Base-by-base conservation (phyloP, 2,888 invertebrate species). In the Autographa gamma region DNA sequence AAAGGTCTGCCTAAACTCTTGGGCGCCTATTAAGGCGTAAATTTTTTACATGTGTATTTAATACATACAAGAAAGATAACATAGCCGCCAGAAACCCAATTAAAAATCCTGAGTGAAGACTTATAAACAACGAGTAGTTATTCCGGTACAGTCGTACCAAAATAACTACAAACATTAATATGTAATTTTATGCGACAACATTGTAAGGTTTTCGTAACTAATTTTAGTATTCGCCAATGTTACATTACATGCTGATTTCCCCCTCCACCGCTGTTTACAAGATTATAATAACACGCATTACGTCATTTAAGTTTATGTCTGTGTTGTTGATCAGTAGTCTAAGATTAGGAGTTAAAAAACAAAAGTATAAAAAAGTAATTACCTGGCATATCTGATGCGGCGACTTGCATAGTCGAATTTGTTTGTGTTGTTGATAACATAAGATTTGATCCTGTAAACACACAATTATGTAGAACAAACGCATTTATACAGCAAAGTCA, bases 401-500 rank as follows among this genome's bases (percentile, higher is more conserved):
- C 60, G 56, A 79, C 71, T 76, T 84, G 85, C 61, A 74, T 80
- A 16, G 86, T 76, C 58, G 71, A 81, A 69, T 68, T 85, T 18
- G 82, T 76, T 77, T 83, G 88, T 54, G 86, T 81, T 71, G 79
- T 87, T 68, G 89, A 73, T 71, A 89, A 68, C 84, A 87, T 86
- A 69, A 87, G 79, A 79, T 85, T 88, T 63, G 90, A 79, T 81
- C 92, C 92, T 92, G 83, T 38, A 83, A 88, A 75, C 63, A 73
- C 11, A 74, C 19, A 63, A 19, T 58, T 8, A 38, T 38, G 34
- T 34, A 3, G 34, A 6, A 34, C 34, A 34, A 6, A 34, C 34
- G 6, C 9, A 34, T 11, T 11, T 11, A 32, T 18, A n/a, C 31
- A 69, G 9, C 48, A 56, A 18, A 25, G 43, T 7, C 2, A 58